These are phyloP conservation scores for Drosophila carrolli DNA, from an alignment of 1,140 invertebrate genomes.

Conservation along the genomic window DNA sequence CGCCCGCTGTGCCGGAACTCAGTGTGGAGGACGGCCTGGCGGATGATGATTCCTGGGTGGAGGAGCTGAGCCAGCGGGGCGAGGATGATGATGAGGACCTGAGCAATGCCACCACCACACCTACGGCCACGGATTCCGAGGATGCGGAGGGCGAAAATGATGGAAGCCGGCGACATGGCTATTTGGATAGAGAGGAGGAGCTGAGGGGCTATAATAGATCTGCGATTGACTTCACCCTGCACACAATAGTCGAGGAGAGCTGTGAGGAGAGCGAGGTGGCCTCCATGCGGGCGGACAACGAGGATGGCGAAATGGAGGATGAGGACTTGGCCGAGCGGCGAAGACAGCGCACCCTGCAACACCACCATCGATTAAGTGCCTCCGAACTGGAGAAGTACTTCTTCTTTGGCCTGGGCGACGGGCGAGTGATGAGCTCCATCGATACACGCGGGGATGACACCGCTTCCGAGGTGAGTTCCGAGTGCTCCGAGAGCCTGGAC, in stretches of 20 bases:
- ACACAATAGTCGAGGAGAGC: conserved; percentile 97
- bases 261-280: conserved; percentile 95
- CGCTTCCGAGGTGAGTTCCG: conserved; percentile 94
- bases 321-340: conserved; percentile 54
- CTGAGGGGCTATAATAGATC: conserved; percentile 91
- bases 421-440: conserved; percentile 85
- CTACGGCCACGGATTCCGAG: conserved; percentile 86
- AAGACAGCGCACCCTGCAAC: conserved; percentile 79
- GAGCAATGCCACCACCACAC: conserved; percentile 85
- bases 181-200: conserved; percentile 91
- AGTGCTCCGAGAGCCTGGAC: conserved; percentile 93
- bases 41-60: conserved; percentile 95
- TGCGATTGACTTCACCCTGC: conserved; percentile 94
- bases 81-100: conserved; percentile 87
- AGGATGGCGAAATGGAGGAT: conserved; percentile 53
- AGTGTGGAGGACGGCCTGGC: conserved; percentile 92
- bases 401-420: conserved; percentile 92
- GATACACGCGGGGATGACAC: conserved; percentile 88
- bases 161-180: conserved; percentile 74
- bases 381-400: conserved; percentile 97
- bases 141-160: conserved; percentile 70
- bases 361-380: conserved; percentile 87
- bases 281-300: conserved; percentile 72
- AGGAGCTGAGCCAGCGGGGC: conserved; percentile 91
- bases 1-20: conserved; percentile 15